phyloP scores from a whole-genome alignment of 2,888 invertebrate species.

The Netelia fuscicornis region DNA sequence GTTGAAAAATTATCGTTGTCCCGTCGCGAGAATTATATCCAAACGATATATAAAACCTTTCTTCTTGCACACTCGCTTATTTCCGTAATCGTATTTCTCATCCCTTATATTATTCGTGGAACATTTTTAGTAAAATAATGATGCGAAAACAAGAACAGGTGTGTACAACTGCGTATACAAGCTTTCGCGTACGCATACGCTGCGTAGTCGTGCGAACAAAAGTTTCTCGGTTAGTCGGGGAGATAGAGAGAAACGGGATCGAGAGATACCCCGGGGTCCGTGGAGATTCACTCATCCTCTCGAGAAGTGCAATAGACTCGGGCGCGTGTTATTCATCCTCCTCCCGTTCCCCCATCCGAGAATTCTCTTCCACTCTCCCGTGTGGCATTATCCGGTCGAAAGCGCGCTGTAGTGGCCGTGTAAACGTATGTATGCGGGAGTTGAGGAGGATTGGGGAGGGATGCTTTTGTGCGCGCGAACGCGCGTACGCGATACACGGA shows the following conservation, averaged over 20 bases:
- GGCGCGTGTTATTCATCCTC: constrained; percentile 3
- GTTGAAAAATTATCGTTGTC: not conserved
- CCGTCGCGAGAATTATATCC: no score
- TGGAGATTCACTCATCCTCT: constrained; percentile 35
- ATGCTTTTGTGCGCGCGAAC: not conserved
- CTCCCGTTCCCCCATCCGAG: not conserved
- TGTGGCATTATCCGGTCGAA: constrained; percentile 36
- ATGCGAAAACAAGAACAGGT: not conserved
- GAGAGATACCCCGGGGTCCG: constrained; percentile 30
- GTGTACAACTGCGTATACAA: not conserved
- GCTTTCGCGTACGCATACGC: not conserved
- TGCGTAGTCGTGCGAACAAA: constrained; percentile 6
- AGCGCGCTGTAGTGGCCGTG: constrained; percentile 34
- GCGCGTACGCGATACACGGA: not conserved
- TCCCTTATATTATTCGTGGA: no score
- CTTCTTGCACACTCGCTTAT: no score
- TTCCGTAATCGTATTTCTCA: no score
- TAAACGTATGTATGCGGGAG: constrained; percentile 15
- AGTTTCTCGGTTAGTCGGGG: constrained; percentile 4
- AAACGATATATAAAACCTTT: no score
- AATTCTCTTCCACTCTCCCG: constrained; percentile 21
- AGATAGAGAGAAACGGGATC: not conserved
- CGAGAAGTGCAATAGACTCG: constrained; percentile 45
- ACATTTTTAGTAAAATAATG: no score
- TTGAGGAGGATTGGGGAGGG: not conserved